These are phyloP conservation scores for Stenodema calcarata DNA, from an alignment of 2,888 invertebrate species.

Conservation along the genomic window DNA sequence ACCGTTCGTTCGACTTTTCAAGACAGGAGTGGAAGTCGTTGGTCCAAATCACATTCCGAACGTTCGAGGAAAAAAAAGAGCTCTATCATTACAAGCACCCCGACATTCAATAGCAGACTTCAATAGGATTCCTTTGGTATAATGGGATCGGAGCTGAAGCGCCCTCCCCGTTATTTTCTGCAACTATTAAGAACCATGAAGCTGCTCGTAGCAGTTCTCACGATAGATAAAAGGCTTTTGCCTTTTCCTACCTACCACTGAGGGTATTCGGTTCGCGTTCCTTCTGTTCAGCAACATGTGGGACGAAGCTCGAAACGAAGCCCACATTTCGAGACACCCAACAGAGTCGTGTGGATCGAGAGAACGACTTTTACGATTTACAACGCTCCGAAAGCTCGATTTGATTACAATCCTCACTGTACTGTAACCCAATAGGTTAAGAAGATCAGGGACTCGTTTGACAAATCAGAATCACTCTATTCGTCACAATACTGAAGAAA, in stretches of 20 bases:
- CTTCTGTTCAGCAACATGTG: not conserved
- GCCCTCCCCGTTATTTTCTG: not conserved
- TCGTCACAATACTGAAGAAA: too few relatives aligned
- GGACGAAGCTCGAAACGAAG: not conserved
- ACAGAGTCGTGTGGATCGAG: too few relatives aligned
- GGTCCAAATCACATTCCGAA: conserved; percentile 1
- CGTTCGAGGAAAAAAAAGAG: not conserved
- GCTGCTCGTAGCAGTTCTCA: conserved; percentile 1
- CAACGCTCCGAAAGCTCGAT: too few relatives aligned
- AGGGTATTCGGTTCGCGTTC: not conserved
- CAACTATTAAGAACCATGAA: conserved; percentile 13
- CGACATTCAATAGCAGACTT: conserved; percentile 1
- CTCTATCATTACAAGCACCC: conserved; percentile 1
- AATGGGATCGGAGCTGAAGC: conserved; percentile 10
- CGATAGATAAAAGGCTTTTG: not conserved
- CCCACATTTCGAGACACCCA: too few relatives aligned
- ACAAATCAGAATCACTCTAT: too few relatives aligned
- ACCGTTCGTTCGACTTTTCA: conserved; percentile 8
- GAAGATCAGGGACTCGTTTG: too few relatives aligned
- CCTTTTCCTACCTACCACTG: not conserved
- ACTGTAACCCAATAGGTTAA: too few relatives aligned
- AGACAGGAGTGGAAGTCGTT: not conserved
- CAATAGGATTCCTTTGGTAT: conserved; percentile 10
- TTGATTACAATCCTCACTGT: too few relatives aligned
- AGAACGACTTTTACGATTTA: too few relatives aligned